Conservation (phyloP, 2,888 invertebrate species). For the Drosophila atripex region DNA sequence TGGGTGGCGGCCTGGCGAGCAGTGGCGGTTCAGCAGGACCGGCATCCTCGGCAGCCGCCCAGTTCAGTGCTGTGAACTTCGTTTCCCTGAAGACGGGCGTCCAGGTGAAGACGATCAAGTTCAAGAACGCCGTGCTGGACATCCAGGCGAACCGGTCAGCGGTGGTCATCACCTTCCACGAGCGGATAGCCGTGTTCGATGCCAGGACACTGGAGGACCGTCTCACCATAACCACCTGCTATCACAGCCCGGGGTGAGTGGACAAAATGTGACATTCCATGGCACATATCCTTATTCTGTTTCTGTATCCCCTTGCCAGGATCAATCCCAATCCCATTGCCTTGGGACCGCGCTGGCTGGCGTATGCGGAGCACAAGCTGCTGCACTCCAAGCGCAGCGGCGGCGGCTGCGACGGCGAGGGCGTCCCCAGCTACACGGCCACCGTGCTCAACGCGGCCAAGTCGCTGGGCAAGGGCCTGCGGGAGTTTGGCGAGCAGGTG, state of each 20-base stretch:
- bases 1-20: conserved; percentile 65
- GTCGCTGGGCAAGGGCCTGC: conserved; percentile 94
- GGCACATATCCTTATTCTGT: not conserved
- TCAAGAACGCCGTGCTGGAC: conserved; percentile 94
- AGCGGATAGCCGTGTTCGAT: conserved; percentile 96
- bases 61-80: conserved; percentile 92
- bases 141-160: conserved; percentile 95
- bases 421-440: conserved; percentile 94
- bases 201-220: conserved; percentile 94
- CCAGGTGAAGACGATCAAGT: conserved; percentile 92
- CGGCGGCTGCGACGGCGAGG: conserved; percentile 93
- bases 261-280: too few relatives aligned
- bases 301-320: conserved; percentile 57
- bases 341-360: conserved; percentile 93
- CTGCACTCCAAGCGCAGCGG: conserved; percentile 91
- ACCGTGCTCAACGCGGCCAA: conserved; percentile 97
- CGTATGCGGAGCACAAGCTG: conserved; percentile 94
- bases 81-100: conserved; percentile 87
- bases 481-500: conserved; percentile 95
- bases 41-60: conserved; percentile 64
- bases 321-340: conserved; percentile 91
- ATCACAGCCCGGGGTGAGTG: conserved; percentile 90
- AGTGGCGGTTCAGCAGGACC: conserved; percentile 17
- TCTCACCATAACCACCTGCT: conserved; percentile 94
- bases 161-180: conserved; percentile 94